Evolutionary conservation across 2,888 invertebrate genomes (phyloP).

Genomic region (Coleophora flavipennella): DNA sequence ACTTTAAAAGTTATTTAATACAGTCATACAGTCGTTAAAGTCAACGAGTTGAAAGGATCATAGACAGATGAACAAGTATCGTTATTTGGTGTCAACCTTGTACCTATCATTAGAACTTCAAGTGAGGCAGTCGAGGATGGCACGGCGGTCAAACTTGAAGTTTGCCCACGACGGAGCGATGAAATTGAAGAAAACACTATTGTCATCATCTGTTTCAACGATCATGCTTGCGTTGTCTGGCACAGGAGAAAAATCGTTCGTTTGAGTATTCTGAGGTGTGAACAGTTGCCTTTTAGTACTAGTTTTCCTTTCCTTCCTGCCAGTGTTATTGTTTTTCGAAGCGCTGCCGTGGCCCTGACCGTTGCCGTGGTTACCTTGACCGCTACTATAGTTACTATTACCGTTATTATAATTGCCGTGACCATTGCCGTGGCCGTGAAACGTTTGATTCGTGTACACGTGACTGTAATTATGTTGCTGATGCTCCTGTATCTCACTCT

Average conservation of each 20-base stretch:
- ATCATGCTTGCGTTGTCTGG: slow-evolving; percentile 30
- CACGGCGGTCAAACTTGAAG: slow-evolving; percentile 76
- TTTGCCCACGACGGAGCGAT: slow-evolving; percentile 77
- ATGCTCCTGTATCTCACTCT: slow-evolving; percentile 59
- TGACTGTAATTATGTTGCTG: slow-evolving; percentile 36
- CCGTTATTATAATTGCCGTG: not conserved
- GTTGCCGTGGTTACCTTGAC: slow-evolving; percentile 17
- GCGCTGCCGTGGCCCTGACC: slow-evolving; percentile 17
- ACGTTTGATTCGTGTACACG: slow-evolving; percentile 12
- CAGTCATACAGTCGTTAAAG: slow-evolving; percentile 3
- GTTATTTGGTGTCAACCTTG: slow-evolving; percentile 3
- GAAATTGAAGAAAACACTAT: slow-evolving; percentile 47
- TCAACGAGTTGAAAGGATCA: slow-evolving; percentile 3
- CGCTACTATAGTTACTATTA: not conserved
- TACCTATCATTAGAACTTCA: slow-evolving; percentile 22
- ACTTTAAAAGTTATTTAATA: slow-evolving; percentile 1
- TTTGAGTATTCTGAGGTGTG: slow-evolving; percentile 52
- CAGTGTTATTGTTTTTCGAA: slow-evolving; percentile 26
- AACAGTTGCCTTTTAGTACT: slow-evolving; percentile 74
- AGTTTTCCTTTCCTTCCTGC: slow-evolving; percentile 50
- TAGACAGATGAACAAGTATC: not conserved
- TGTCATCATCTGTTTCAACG: slow-evolving; percentile 24
- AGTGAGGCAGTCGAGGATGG: slow-evolving; percentile 64
- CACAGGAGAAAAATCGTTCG: slow-evolving; percentile 36
- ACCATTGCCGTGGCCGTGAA: not conserved